phyloP scores from a whole-genome alignment of 2,888 invertebrate genomes.

The Junonia oenone region DNA sequence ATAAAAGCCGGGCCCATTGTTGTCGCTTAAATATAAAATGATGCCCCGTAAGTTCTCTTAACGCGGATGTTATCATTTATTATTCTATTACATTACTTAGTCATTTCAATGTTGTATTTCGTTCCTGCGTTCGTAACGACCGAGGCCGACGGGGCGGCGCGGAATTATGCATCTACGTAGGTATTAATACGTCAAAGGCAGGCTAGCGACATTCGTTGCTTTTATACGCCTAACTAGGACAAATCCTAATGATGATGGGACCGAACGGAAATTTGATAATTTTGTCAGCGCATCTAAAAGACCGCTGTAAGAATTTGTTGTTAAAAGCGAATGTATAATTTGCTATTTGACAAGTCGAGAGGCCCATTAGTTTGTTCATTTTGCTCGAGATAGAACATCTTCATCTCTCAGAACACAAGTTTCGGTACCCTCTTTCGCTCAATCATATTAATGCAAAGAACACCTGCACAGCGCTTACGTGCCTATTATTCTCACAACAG shows the following conservation, averaged over 20 bases:
- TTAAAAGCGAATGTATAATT: neutral
- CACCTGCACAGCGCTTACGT: conserved; percentile 29
- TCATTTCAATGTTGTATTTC: conserved; percentile 38
- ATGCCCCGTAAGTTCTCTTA: conserved; percentile 65
- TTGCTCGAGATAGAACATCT: conserved; percentile 13
- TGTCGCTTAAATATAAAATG: conserved; percentile 62
- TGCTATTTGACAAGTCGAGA: neutral
- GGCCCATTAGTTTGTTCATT: neutral
- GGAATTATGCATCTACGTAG: conserved; percentile 16
- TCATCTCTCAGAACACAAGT: conserved; percentile 21
- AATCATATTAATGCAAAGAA: conserved; percentile 32
- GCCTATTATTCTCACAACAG: conserved; percentile 34
- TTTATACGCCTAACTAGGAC: conserved; percentile 17
- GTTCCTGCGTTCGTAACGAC: conserved; percentile 13
- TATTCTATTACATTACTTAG: conserved; percentile 63
- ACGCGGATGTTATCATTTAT: conserved; percentile 76
- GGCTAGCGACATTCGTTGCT: conserved; percentile 17
- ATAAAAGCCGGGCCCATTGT: conserved; percentile 58
- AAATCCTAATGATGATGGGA: conserved; percentile 15
- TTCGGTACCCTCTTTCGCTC: conserved; percentile 28
- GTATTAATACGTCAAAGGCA: conserved; percentile 24
- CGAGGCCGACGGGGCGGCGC: conserved; percentile 7
- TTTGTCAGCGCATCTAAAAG: conserved; percentile 4
- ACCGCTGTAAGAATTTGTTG: conserved; percentile 9
- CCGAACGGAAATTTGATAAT: conserved; percentile 21